Evolutionary conservation across 1,140 invertebrate genomes (phyloP), one percentile per base, ranked within the genome.

Genomic region (Cryptotermes secundus): DNA sequence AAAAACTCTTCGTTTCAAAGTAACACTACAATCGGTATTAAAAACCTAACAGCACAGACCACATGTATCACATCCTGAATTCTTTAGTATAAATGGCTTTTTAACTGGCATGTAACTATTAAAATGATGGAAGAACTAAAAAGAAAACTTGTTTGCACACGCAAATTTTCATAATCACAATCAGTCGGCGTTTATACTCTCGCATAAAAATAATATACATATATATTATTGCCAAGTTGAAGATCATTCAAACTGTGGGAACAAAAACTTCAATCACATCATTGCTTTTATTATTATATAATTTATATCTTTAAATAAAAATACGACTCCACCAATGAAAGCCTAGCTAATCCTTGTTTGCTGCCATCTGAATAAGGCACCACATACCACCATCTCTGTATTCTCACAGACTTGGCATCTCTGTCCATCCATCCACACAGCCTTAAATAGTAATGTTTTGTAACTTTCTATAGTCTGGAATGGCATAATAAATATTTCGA

Each of bases 221-320:
- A 81, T 35, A n/a, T 31, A 31, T n/a, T 72, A 72, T 72, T 72
- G 59, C 59, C 59, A n/a, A 72, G 59, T 72, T n/a, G 59, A 38
- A 38, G 38, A 72, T 31, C n/a, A 72, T 72, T 72, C 59, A 31
- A 72, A 72, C 26, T 31, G 59, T 31, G 26, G 59, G 59, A 72
- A 72, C 59, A 31, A 72, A 72, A 72, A 72, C 4, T 16, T 59
- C 53, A 59, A 72, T 72, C 59, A 72, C 59, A 72, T 72, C 26
- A 72, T 72, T 10, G 59, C 59, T 72, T 65, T n/a, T 38, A 38
- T 59, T 59, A 59, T 72, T 31, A 72, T 72, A 72, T 72, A 72
- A 72, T 59, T 59, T 59, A 59, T 59, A 72, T 72, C 6, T 72
- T 72, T 72, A 72, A 72, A 72, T 72, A 72, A 72, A 59, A 72